These are phyloP conservation scores for Acrocephalus arundinaceus DNA, from an alignment of 2,113 vertebrate species.

Conservation along the genomic window DNA sequence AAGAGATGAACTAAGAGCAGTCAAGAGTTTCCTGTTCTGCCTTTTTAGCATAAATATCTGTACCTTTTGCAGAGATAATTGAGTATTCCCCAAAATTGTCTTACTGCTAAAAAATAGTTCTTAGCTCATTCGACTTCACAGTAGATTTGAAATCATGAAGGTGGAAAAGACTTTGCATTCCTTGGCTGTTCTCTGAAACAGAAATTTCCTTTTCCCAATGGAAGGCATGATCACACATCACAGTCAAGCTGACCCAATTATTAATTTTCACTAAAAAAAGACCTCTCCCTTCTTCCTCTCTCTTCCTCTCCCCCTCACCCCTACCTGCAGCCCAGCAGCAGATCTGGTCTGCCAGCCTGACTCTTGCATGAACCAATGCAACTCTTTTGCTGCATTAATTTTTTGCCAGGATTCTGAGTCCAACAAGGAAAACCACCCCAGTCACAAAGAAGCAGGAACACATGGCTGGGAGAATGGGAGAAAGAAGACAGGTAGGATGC, in stretches of 20 bases:
- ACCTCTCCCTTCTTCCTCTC: background rate
- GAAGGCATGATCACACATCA: background rate
- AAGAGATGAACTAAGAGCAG: background rate
- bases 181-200: background rate
- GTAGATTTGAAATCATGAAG: background rate
- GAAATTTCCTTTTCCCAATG: background rate
- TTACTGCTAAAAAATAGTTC: background rate
- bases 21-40: background rate
- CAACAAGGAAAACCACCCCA: background rate
- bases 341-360: background rate
- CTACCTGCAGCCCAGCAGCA: background rate
- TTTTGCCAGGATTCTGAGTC: background rate
- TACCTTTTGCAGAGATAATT: background rate
- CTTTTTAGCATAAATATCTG: background rate
- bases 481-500: background rate
- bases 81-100: background rate
- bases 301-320: background rate
- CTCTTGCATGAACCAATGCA: background rate
- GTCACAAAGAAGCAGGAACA: background rate
- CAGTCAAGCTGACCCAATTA: background rate
- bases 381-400: background rate
- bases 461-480: background rate
- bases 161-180: background rate
- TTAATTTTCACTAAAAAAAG: background rate
- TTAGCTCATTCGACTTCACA: background rate